Evolutionary conservation across 2,797 vertebrate species (phyloP), one percentile per base, ranked within the genome.

Genomic region (Pelochelys cantorii): DNA sequence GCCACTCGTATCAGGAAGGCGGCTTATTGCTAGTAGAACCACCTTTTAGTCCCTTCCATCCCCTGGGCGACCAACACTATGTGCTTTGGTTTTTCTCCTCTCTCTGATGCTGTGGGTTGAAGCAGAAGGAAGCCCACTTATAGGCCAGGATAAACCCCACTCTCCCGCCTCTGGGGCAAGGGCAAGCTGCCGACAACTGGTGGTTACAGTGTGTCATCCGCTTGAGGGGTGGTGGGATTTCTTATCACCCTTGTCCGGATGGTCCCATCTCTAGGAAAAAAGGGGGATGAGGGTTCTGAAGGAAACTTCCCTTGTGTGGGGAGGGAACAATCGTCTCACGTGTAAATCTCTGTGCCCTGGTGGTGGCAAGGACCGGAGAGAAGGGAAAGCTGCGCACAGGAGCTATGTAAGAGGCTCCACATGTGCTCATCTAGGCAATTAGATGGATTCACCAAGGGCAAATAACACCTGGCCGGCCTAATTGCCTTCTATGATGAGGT

Each of bases 1-100:
- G 78, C 59, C 11, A 0, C 75, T 3, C 5, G 55, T 37, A 8
- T 53, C 80, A 17, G 37, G 85, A 29, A 65, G 18, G 37, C 55
- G 0, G 0, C 75, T 53, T 2, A 1, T 75, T 79, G 29, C 13
- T 7, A 37, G n/a, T 31, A 37, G n/a, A 3, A 27, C 10, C 15
- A 7, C 1, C 0, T 55, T 62, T 25, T 42, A 34, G 14, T 14
- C 77, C 34, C 4, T 48, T 52, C 5, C 42, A 42, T 17, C 62
- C 3, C 37, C 74, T 29, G 42, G 42, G 42, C 18, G 62, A 25
- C 25, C 0, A 57, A 53, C 48, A 48, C 42, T 68, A 14, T 71
- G 12, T 29, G 25, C 48, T 92, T 11, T 6, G 1, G 0, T 31
- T 90, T 0, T 0, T 65, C 71, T 37, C 5, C 75, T 83, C 54